Evolutionary conservation across 2,888 invertebrate species (phyloP).

Genomic region (Andrena bicolor): DNA sequence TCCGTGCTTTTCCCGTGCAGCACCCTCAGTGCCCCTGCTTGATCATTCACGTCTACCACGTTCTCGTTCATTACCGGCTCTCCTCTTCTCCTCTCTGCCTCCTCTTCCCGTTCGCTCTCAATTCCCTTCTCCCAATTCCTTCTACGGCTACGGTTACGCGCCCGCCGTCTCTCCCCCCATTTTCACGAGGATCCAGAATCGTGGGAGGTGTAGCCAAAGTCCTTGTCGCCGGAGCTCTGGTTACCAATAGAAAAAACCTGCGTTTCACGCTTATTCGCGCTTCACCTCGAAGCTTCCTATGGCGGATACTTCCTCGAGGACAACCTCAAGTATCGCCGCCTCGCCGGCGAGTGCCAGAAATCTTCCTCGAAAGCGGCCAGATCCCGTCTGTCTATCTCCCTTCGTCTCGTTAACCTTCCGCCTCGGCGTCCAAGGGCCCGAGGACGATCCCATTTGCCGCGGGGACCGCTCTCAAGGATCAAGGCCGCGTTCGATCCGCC

Average conservation of each 20-base stretch:
- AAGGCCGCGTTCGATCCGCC: not conserved
- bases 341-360: conserved; percentile 9
- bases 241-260: conserved; percentile 59
- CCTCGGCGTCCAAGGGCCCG: not conserved
- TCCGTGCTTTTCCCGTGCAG: not conserved
- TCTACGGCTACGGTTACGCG: not conserved
- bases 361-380: not conserved
- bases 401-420: not conserved
- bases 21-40: not conserved
- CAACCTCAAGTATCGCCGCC: conserved; percentile 13
- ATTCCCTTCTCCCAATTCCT: not conserved
- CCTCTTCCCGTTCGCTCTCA: not conserved
- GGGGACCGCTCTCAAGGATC: not conserved
- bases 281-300: conserved; percentile 27
- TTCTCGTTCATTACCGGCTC: not conserved
- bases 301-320: conserved; percentile 64
- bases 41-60: not conserved
- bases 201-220: conserved; percentile 33
- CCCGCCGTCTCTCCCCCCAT: not conserved
- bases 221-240: conserved; percentile 31
- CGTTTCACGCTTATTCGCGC: conserved; percentile 42
- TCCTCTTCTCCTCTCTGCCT: not conserved
- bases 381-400: not conserved
- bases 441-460: not conserved
- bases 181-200: conserved; percentile 8